Conservation (phyloP, 2,888 invertebrate genomes). For the Caenorhabditis wallacei region DNA sequence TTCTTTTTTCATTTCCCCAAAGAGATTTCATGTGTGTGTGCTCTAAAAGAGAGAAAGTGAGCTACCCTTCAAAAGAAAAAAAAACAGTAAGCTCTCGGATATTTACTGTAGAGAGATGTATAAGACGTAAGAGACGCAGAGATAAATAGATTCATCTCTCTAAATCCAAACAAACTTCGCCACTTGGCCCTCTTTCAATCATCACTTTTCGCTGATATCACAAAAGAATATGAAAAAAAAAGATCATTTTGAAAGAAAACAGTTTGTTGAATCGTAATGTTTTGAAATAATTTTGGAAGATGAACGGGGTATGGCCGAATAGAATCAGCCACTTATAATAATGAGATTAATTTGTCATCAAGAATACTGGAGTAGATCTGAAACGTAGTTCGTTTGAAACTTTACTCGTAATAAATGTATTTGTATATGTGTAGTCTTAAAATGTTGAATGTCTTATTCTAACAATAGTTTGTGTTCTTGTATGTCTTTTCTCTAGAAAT, state of each 20-base stretch:
- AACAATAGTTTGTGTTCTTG: background rate
- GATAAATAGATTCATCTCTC: slow-evolving; percentile 27
- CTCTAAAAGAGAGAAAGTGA: slow-evolving; percentile 37
- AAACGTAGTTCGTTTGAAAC: too few relatives aligned
- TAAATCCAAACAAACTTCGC: slow-evolving; percentile 55
- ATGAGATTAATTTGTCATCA: too few relatives aligned
- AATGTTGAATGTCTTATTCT: background rate
- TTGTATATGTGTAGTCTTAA: too few relatives aligned
- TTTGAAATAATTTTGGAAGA: too few relatives aligned
- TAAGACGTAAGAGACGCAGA: slow-evolving; percentile 8
- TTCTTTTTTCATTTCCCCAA: background rate
- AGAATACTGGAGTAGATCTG: too few relatives aligned
- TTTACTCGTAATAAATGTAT: too few relatives aligned
- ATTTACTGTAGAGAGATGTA: slow-evolving; percentile 22
- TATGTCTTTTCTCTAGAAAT: background rate
- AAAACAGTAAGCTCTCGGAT: slow-evolving; percentile 50
- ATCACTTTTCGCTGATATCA: slow-evolving; percentile 42
- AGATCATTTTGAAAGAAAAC: background rate
- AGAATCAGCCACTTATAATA: too few relatives aligned
- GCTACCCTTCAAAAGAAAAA: slow-evolving; percentile 43
- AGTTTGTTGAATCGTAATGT: too few relatives aligned
- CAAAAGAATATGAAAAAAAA: slow-evolving; percentile 32
- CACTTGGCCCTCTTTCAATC: slow-evolving; percentile 32
- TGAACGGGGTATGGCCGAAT: too few relatives aligned
- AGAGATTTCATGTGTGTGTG: slow-evolving; percentile 26